Conservation (phyloP, 2,113 vertebrate species). For the human region DNA sequence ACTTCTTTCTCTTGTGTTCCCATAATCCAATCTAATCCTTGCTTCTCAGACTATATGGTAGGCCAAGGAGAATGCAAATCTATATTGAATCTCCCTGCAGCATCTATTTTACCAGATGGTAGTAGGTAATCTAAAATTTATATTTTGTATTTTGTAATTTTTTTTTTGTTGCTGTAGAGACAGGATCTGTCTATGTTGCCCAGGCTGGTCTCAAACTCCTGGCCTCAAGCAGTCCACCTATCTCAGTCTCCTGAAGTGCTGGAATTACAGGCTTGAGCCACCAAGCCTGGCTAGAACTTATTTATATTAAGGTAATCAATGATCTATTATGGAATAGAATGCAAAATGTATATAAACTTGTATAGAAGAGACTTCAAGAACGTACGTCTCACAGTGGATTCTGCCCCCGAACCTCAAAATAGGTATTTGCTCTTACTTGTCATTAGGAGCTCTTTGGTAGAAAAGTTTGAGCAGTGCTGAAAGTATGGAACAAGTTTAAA, state of each 20-base stretch:
- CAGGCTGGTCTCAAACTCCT: background rate
- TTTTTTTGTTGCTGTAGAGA: background rate
- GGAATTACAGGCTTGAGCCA: background rate
- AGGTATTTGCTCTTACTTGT: background rate
- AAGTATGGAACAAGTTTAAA: slow-evolving; percentile 59
- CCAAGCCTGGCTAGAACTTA: background rate
- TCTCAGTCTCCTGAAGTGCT: background rate
- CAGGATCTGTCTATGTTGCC: background rate
- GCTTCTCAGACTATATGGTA: background rate
- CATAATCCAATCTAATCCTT: background rate
- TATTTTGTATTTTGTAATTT: too few relatives aligned
- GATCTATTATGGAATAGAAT: background rate
- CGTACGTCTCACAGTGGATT: background rate
- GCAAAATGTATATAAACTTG: background rate
- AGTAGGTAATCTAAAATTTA: background rate
- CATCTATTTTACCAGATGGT: background rate
- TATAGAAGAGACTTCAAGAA: background rate
- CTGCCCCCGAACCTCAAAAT: background rate
- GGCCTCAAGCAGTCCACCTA: background rate
- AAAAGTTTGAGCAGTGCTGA: slow-evolving; percentile 41
- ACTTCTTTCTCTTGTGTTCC: background rate
- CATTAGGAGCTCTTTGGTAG: background rate
- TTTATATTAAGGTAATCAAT: background rate
- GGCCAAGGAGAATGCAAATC: background rate
- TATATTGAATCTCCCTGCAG: background rate